phyloP scores from a whole-genome alignment of 1,140 invertebrate species.

The Microvelia longipes region DNA sequence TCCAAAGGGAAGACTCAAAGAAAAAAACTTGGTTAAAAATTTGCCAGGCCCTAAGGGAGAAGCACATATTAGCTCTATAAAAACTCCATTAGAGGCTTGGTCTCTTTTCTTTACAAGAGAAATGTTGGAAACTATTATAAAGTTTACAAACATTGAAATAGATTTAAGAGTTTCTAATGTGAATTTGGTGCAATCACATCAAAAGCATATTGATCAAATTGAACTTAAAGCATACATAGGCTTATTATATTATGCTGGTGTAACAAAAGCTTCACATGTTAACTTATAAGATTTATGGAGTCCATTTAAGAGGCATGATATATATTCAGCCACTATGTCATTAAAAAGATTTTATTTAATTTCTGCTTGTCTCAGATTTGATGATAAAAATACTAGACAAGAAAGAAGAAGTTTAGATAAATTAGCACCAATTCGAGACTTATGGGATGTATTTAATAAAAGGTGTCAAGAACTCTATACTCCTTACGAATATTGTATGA shows the following conservation, averaged over 20 bases:
- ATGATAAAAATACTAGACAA: constrained; percentile 18
- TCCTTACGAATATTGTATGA: constrained; percentile 14
- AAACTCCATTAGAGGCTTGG: too few relatives aligned
- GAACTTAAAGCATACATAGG: neutral
- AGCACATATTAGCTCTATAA: too few relatives aligned
- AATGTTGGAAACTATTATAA: too few relatives aligned
- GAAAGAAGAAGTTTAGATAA: constrained; percentile 14
- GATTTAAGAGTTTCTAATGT: too few relatives aligned
- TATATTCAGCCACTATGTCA: constrained; percentile 10
- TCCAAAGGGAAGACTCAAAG: too few relatives aligned
- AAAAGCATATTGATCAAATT: neutral
- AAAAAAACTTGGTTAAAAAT: too few relatives aligned
- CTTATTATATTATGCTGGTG: neutral
- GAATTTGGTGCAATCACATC: too few relatives aligned
- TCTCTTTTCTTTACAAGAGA: too few relatives aligned
- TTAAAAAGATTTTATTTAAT: constrained; percentile 19
- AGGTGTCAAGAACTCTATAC: constrained; percentile 11
- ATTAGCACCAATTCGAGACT: constrained; percentile 18
- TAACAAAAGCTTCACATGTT: neutral
- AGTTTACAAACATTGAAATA: too few relatives aligned
- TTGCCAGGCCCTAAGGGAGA: too few relatives aligned
- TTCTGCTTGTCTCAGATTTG: constrained; percentile 15
- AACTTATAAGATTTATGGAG: neutral
- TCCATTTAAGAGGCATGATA: neutral
- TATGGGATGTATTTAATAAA: constrained; percentile 16